Evolutionary conservation across 1,140 invertebrate genomes (phyloP).

Genomic region (Drosophila sp.): DNA sequence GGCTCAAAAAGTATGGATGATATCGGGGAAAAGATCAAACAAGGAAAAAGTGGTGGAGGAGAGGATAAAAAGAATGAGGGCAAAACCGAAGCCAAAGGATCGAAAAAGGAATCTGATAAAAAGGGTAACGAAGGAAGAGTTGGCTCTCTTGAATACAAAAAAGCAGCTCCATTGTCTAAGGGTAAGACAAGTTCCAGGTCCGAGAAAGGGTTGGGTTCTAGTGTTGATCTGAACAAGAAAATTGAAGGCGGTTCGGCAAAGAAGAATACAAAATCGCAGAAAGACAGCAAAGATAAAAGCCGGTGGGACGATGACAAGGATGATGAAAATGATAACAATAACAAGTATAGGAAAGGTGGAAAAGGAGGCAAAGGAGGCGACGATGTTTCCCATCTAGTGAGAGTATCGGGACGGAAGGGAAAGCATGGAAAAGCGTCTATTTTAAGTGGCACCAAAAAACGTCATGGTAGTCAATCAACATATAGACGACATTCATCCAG

Average conservation of each 20-base stretch:
- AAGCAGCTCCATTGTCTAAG: not conserved
- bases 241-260: not conserved
- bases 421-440: not conserved
- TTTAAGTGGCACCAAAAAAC: not conserved
- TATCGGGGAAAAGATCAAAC: not conserved
- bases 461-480: not conserved
- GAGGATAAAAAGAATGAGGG: not conserved
- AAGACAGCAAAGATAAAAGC: not conserved
- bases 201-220: not conserved
- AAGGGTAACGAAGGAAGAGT: not conserved
- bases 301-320: not conserved
- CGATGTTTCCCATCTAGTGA: not conserved
- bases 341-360: not conserved
- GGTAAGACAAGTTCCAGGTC: not conserved
- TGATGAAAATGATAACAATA: not conserved
- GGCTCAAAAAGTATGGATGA: not conserved
- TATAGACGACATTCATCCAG: constrained; percentile 5
- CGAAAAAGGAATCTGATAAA: constrained; percentile 10
- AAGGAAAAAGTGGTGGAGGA: not conserved
- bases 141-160: not conserved
- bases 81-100: constrained; percentile 3
- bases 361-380: not conserved
- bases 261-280: not conserved
- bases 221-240: not conserved
- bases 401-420: not conserved